Base-by-base conservation (phyloP, 2,797 vertebrate genomes). In the Danio aesculapii region DNA sequence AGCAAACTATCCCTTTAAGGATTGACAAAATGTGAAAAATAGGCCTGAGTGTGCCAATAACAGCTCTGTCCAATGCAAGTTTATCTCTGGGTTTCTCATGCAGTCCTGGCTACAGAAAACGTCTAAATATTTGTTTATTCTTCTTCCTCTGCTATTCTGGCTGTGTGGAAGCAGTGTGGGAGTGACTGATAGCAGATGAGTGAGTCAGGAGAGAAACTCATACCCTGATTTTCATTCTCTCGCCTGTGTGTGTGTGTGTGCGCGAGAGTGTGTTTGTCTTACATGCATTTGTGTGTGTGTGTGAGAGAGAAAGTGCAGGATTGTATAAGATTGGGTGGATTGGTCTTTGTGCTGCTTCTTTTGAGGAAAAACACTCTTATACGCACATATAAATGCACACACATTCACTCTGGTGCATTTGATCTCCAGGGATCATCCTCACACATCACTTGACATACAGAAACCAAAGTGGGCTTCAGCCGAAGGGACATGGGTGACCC, bases 121-220 rank as follows among this genome's bases (percentile, higher is more conserved):
- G 80, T 62, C 84, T 73, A 80, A 83, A 57, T 85, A 83, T 85
- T 85, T 85, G 84, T 76, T 83, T 74, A 82, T 79, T 83, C 58
- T 78, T 64, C 62, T 30, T 30, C 30, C 71, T 70, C 69, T 82
- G 77, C 80, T 80, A 86, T 86, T 83, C 80, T 75, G 30, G 66
- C 75, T 72, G 71, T 47, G 77, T 81, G 43, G 78, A 75, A 83
- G 75, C 55, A 50, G 84, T 77, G 84, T 85, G 78, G 81, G 81
- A 81, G 72, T 80, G 77, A 81, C 78, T 81, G 82, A 82, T 77
- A 77, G 67, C 75, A 64, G 82, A 75, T 69, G 76, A 83, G 70
- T 83, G 83, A 84, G 70, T 81, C 79, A 84, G 70, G 43, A 77
- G 58, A 86, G 82, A 41, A 86, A 81, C 77, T 82, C 82, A 84